These are phyloP conservation scores for Chaetodon auriga DNA, from an alignment of 2,113 vertebrate species.

Conservation along the genomic window DNA sequence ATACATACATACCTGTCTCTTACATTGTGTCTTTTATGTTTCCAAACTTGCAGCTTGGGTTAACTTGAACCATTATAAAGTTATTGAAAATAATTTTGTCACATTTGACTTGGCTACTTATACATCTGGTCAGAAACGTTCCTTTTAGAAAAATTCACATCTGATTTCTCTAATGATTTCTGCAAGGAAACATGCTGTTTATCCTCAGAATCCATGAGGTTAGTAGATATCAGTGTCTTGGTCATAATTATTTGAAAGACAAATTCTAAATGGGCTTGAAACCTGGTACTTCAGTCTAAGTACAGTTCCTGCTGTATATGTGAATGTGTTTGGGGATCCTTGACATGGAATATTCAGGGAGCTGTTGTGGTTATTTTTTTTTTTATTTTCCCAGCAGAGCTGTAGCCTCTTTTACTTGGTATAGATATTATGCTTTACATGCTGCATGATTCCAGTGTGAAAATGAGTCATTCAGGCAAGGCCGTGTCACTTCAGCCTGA, in stretches of 20 bases:
- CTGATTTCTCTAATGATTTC: not conserved
- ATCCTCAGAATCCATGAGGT: not conserved
- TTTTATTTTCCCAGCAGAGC: slow-evolving; percentile 8
- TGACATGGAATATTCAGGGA: slow-evolving; percentile 10
- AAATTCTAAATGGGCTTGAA: not conserved
- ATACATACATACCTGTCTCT: not conserved
- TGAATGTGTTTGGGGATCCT: slow-evolving; percentile 1
- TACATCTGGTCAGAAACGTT: not conserved
- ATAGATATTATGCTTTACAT: slow-evolving; percentile 11
- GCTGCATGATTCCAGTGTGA: slow-evolving; percentile 14
- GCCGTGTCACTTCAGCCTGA: not conserved
- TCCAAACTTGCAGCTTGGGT: not conserved
- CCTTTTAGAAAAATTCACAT: not conserved
- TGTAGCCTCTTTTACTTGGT: slow-evolving; percentile 5
- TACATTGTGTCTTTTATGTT: not conserved
- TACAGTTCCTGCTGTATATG: not conserved
- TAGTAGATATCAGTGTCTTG: not conserved
- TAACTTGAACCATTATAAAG: not conserved
- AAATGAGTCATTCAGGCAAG: not conserved
- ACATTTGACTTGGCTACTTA: not conserved
- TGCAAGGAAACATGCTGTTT: not conserved
- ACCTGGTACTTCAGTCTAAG: not conserved
- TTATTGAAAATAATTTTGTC: not conserved
- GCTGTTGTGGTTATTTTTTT: slow-evolving; percentile 6
- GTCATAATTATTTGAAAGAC: not conserved